Percentiles rank a stretch among this genome's conserved stretches.
Conservation (phyloP, 2,797 vertebrate species). For the Poeciliopsis gracilis region DNA sequence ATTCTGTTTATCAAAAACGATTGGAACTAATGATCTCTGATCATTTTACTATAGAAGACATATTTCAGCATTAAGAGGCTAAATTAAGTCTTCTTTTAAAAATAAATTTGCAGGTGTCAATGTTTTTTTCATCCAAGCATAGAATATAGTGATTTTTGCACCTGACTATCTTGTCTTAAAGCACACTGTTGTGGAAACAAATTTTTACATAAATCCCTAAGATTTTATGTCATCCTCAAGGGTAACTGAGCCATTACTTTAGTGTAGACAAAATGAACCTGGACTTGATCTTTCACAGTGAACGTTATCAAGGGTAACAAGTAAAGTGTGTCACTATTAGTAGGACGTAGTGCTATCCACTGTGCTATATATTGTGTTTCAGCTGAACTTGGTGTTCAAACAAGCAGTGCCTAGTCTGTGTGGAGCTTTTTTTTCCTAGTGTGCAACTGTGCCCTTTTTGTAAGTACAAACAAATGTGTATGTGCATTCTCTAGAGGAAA, state of each 20-base stretch:
- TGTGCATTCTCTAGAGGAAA: conserved; percentile 26
- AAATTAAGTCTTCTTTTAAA: neutral
- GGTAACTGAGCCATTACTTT: neutral
- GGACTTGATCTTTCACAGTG: neutral
- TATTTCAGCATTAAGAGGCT: neutral
- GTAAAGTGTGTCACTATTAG: conserved; percentile 2
- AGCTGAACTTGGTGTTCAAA: conserved; percentile 34
- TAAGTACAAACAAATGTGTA: conserved; percentile 17
- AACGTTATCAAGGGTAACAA: neutral
- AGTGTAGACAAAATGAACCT: neutral
- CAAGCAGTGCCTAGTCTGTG: conserved; percentile 15
- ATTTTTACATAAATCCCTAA: neutral
- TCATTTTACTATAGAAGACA: neutral
- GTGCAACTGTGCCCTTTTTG: conserved; percentile 15
- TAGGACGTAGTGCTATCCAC: conserved; percentile 17
- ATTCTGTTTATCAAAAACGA: neutral
- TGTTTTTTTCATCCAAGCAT: neutral
- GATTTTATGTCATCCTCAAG: neutral
- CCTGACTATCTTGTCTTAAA: neutral
- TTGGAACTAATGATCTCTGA: neutral
- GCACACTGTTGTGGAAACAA: neutral
- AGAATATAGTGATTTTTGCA: neutral
- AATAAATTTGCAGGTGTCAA: neutral
- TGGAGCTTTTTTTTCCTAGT: conserved; percentile 7
- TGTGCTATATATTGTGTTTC: conserved; percentile 21